These are phyloP conservation scores for Phyllostomus hastatus DNA, from an alignment of 2,113 vertebrate species.

Conservation along the genomic window DNA sequence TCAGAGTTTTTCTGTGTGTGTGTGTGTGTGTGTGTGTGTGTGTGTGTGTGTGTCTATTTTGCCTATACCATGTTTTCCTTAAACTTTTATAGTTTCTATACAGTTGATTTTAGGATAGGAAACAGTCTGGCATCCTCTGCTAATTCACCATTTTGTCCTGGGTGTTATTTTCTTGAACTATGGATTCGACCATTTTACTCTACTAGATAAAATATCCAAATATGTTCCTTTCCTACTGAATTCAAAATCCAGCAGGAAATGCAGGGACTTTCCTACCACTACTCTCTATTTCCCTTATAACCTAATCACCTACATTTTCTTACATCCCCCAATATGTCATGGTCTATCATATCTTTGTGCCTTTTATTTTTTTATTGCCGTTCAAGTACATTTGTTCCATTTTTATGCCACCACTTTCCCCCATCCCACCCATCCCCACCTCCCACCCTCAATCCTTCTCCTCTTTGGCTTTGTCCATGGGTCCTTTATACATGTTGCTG, in stretches of 20 bases:
- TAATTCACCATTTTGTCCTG: background rate
- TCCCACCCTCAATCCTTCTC: too few species aligned
- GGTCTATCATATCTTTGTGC: background rate
- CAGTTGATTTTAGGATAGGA: background rate
- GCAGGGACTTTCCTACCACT: background rate
- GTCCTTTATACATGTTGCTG: too few species aligned
- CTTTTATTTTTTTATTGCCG: background rate
- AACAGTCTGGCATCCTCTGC: background rate
- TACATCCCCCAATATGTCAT: background rate
- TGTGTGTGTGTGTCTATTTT: background rate
- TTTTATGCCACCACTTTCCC: too few species aligned
- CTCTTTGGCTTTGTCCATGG: too few species aligned
- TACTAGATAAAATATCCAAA: background rate
- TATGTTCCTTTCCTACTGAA: background rate
- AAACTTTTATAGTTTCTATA: background rate
- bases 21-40: rapidly evolving
- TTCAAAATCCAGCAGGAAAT: background rate
- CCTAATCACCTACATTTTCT: background rate
- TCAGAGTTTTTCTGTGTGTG: background rate
- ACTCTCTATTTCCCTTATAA: background rate
- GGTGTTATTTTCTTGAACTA: background rate
- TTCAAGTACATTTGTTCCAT: too few species aligned
- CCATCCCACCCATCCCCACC: too few species aligned
- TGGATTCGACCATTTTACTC: background rate
- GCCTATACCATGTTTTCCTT: background rate